A percentile compares a stretch with the other conserved stretches of the same genome.
These are phyloP conservation scores for Bursaphelenchus okinawaensis DNA, from an alignment of 2,888 invertebrate species.

Conservation along the genomic window DNA sequence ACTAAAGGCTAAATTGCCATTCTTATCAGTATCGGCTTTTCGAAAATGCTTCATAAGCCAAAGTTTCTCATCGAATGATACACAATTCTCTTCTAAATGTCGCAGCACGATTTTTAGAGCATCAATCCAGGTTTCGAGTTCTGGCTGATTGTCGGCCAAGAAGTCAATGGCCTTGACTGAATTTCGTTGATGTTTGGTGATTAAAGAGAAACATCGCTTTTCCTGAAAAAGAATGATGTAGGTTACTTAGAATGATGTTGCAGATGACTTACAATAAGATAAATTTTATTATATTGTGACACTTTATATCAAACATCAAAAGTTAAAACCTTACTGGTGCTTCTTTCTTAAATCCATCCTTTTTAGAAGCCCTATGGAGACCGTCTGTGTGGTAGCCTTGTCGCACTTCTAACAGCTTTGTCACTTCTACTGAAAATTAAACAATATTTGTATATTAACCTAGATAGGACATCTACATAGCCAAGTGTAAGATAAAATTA, in stretches of 20 bases:
- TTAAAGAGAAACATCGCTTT: constrained; percentile 47
- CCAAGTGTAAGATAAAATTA: too few species aligned
- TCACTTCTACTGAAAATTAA: constrained; percentile 39
- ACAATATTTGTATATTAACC: neutral
- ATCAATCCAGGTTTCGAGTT: constrained; percentile 12
- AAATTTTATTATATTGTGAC: too few species aligned
- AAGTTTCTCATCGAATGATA: constrained; percentile 50
- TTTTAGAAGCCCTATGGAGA: constrained; percentile 40
- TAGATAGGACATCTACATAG: neutral
- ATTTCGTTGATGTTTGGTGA: constrained; percentile 45
- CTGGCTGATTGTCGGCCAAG: constrained; percentile 28
- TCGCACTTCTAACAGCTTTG: constrained; percentile 48
- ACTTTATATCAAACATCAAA: neutral
- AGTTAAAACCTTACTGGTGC: constrained; percentile 35
- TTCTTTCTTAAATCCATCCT: constrained; percentile 36
- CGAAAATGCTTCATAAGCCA: constrained; percentile 63
- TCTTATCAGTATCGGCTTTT: constrained; percentile 63
- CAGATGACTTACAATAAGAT: too few species aligned
- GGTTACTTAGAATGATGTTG: neutral
- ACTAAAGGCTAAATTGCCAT: constrained; percentile 62
- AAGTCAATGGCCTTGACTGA: constrained; percentile 53
- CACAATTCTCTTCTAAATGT: constrained; percentile 34
- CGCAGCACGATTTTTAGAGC: constrained; percentile 15
- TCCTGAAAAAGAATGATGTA: constrained; percentile 41
- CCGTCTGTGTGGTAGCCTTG: constrained; percentile 50